phyloP scores from a whole-genome alignment of 2,113 vertebrate species.

The Pseudopipra pipra region DNA sequence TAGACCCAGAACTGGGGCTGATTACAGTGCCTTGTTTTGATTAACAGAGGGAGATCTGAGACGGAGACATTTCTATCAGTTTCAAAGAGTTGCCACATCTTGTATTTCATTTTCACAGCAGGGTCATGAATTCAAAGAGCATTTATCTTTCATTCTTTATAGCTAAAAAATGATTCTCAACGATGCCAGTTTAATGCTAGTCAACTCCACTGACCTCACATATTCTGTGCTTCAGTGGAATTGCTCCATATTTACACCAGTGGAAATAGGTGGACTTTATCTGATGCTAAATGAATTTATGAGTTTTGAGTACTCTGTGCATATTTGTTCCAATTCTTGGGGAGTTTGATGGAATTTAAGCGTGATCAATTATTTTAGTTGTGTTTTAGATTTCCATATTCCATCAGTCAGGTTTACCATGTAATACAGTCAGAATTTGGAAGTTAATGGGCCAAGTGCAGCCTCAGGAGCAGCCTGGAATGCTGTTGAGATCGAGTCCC shows the following conservation, averaged over 20 bases:
- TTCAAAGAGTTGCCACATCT: conserved; percentile 36
- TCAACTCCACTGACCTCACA: conserved; percentile 31
- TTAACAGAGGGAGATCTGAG: conserved; percentile 32
- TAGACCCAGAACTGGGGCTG: conserved; percentile 36
- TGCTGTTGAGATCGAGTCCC: not conserved
- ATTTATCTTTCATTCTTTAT: conserved; percentile 29
- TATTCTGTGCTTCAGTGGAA: not conserved
- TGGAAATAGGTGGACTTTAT: not conserved
- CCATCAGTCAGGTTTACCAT: not conserved
- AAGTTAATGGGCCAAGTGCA: conserved; percentile 13
- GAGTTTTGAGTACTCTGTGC: not conserved
- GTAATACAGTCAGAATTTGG: not conserved
- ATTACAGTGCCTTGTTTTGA: conserved; percentile 65
- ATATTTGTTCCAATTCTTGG: not conserved
- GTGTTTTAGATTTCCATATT: not conserved
- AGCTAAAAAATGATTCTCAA: conserved; percentile 8
- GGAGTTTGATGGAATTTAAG: not conserved
- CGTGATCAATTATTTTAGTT: not conserved
- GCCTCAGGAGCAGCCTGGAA: not conserved
- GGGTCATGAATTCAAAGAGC: conserved; percentile 20
- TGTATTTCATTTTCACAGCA: conserved; percentile 14
- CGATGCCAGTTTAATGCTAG: not conserved
- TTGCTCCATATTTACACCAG: conserved; percentile 1
- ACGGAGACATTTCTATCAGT: conserved; percentile 29
- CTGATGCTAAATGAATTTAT: not conserved